Evolutionary conservation across 1,140 invertebrate species (phyloP).

Genomic region (Apis dorsata): DNA sequence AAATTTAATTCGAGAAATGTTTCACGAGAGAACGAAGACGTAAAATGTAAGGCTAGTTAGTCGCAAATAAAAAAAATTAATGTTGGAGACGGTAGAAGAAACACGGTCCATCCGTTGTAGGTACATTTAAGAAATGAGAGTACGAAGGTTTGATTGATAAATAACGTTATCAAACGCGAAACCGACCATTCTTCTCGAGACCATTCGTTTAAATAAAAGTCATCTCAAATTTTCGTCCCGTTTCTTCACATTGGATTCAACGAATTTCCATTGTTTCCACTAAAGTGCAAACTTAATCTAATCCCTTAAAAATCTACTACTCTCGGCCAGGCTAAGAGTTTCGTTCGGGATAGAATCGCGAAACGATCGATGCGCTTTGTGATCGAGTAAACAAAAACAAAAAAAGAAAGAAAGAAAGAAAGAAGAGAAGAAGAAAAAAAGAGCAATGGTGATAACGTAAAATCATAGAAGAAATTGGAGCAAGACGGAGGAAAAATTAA

Average conservation of each 20-base stretch:
- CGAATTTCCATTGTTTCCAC: too few species aligned
- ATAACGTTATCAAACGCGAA: not conserved
- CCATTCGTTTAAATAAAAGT: not conserved
- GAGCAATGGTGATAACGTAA: not conserved
- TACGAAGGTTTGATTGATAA: slow-evolving; percentile 5
- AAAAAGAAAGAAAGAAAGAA: slow-evolving; percentile 9
- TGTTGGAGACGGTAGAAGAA: not conserved
- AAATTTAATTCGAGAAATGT: not conserved
- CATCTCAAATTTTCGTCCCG: too few species aligned
- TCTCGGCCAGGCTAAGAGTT: not conserved
- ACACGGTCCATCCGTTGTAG: too few species aligned
- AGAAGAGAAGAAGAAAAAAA: not conserved
- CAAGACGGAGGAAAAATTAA: slow-evolving; percentile 46
- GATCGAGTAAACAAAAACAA: slow-evolving; percentile 15
- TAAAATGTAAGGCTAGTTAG: slow-evolving; percentile 1
- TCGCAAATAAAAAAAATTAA: slow-evolving; percentile 6
- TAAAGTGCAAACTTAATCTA: too few species aligned
- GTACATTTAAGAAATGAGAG: slow-evolving; percentile 12
- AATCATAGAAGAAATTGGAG: slow-evolving; percentile 39
- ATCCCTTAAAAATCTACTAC: not conserved
- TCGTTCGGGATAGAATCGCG: not conserved
- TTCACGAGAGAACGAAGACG: not conserved
- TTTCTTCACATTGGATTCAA: too few species aligned
- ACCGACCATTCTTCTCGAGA: too few species aligned
- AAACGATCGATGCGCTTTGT: not conserved